Conservation (phyloP, 2,113 vertebrate species). For the Onychostoma macrolepis region DNA sequence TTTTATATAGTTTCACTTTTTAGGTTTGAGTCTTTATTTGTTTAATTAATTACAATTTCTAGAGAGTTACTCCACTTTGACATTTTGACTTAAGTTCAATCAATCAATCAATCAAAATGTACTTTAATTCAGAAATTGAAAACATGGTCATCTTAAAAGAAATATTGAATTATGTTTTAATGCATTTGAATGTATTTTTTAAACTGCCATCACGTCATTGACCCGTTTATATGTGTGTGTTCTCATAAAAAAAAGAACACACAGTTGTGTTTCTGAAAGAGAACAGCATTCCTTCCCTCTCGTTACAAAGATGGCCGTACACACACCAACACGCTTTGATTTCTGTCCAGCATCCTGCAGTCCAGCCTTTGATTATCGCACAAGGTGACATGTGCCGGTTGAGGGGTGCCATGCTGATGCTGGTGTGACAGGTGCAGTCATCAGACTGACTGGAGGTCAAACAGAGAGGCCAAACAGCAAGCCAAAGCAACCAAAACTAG, state of each 20-base stretch:
- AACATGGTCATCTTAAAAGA: neutral
- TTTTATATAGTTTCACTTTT: neutral
- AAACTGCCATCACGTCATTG: neutral
- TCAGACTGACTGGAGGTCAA: conserved; percentile 53
- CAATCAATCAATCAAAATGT: no score
- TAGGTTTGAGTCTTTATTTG: neutral
- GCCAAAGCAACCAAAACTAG: conserved; percentile 38
- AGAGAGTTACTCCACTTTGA: neutral
- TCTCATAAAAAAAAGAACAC: neutral
- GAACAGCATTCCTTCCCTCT: neutral
- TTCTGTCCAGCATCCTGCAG: conserved; percentile 13
- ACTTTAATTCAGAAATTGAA: neutral
- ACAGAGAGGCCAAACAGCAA: conserved; percentile 8
- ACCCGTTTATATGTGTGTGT: no score
- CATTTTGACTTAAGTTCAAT: no score
- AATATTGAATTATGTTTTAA: neutral
- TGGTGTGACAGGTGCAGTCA: conserved; percentile 46
- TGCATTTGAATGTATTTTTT: neutral
- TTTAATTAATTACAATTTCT: neutral
- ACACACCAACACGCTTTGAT: conserved; percentile 12
- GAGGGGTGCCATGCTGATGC: conserved; percentile 54
- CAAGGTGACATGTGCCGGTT: conserved; percentile 46
- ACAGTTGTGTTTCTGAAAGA: neutral
- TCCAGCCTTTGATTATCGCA: conserved; percentile 35
- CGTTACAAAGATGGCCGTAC: neutral